Percentiles rank a stretch among this genome's conserved stretches.
phyloP scores from a whole-genome alignment of 2,888 invertebrate species.

The Cepaea hortensis region DNA sequence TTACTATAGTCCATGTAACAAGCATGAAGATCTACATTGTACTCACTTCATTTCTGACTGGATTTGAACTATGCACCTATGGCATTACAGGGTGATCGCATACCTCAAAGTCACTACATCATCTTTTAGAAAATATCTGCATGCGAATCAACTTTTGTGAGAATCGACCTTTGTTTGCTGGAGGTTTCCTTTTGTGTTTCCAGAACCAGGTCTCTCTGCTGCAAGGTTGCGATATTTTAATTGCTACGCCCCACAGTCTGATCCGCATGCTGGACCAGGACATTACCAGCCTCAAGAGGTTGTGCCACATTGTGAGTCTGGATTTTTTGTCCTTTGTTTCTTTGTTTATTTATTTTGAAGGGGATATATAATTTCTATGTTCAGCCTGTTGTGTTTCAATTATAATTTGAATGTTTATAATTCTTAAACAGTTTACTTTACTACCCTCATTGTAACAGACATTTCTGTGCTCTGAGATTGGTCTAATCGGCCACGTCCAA shows the following conservation, averaged over 20 bases:
- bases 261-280: constrained; percentile 78
- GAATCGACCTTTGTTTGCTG: neutral
- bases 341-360: neutral
- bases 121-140: neutral
- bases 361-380: neutral
- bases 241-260: constrained; percentile 83
- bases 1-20: too few species aligned
- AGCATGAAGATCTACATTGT: too few species aligned
- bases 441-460: too few species aligned
- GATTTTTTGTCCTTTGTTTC: neutral
- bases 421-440: too few species aligned
- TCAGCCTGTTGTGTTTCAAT: too few species aligned
- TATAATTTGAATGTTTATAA: too few species aligned
- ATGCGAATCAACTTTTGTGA: neutral
- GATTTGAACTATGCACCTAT: too few species aligned
- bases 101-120: neutral
- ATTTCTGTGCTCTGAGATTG: too few species aligned
- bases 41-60: too few species aligned
- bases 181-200: neutral
- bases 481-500: too few species aligned
- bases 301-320: constrained; percentile 80
- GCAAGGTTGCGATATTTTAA: constrained; percentile 84
- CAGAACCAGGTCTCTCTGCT: constrained; percentile 77
- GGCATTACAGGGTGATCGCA: too few species aligned
- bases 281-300: constrained; percentile 80